A percentile compares a stretch with the other conserved stretches of the same genome.
Conservation (phyloP, 30 jellyfish, hydroid and myxozoan genomes). For the Turritopsis rubra region DNA sequence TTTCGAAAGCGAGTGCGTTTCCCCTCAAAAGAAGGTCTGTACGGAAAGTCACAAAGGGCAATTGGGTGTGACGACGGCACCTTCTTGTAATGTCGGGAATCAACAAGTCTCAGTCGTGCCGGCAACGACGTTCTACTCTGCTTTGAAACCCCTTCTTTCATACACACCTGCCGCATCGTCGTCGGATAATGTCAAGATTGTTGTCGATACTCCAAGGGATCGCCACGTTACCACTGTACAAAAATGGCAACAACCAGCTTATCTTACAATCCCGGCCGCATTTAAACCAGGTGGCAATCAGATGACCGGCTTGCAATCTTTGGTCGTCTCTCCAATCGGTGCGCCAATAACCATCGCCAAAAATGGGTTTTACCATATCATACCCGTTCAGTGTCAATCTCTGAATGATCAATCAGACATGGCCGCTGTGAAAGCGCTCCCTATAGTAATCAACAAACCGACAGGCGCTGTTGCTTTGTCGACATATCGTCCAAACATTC, state of each 20-base stretch:
- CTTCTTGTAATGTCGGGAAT: neutral
- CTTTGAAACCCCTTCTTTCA: conserved; percentile 1
- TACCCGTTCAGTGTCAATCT: conserved; percentile 10
- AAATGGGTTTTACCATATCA: conserved; percentile 5
- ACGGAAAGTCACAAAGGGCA: neutral
- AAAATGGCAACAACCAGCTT: conserved; percentile 11
- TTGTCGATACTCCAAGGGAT: neutral
- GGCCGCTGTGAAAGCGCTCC: neutral
- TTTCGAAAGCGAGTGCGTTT: neutral
- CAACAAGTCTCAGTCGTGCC: neutral
- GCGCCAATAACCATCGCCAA: conserved; percentile 6
- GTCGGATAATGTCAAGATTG: neutral
- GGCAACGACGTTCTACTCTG: conserved; percentile 1
- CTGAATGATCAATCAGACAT: neutral
- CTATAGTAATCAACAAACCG: conserved; percentile 11
- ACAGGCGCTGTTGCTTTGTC: neutral
- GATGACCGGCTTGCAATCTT: neutral
- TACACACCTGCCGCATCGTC: neutral
- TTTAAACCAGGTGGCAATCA: neutral
- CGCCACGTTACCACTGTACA: neutral
- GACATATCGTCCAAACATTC: neutral
- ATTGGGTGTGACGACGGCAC: neutral
- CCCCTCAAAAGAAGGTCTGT: conserved; percentile 14
- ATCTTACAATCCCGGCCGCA: conserved; percentile 1
- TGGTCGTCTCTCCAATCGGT: conserved; percentile 4